Base-by-base conservation (phyloP, 92 coral and sea anemone species). In the Diadumene lineata region DNA sequence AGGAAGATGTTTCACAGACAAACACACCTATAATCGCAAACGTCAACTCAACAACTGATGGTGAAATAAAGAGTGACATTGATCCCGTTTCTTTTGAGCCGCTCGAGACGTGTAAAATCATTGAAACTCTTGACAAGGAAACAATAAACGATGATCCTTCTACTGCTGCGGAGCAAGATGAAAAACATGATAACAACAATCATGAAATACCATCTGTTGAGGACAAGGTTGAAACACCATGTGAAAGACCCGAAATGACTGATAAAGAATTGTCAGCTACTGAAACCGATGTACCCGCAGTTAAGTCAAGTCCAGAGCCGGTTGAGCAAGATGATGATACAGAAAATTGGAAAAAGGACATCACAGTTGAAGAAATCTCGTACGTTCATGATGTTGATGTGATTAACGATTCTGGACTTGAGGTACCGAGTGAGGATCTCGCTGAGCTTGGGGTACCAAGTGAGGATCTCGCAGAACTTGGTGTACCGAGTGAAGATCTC, bases 271-370 rank as follows among this genome's bases (percentile, higher is more conserved):
- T 38, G 48, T 38, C 13, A 6, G 13, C 48, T 6, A 13, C 48
- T 38, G 48, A 38, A 38, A 38, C 48, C 13, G 48, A 4, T 9
- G 58, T 21, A 53, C 19, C 58, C 19, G 24, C 6, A n/a, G n/a
- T n/a, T n/a, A n/a, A n/a, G n/a, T n/a, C n/a, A n/a, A n/a, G n/a
- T n/a, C n/a, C n/a, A n/a, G n/a, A n/a, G n/a, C n/a, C n/a, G n/a
- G 48, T 22, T 22, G 71, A 17, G 29, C 7, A 66, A 6, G 51
- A 66, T 64, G 24, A 43, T 17, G 66, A 72, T 56, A 9, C 29
- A 1, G 77, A 72, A 19, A 56, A 7, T 66, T 72, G 77, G 77
- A 61, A 16, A 61, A 74, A 38, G 32, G 79, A 62, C 43, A 63
- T 74, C 34, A 58, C 66, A 30, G 70, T 51, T 13, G 79, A 74